A percentile compares a stretch with the other conserved stretches of the same genome.
phyloP scores from a whole-genome alignment of 2,797 vertebrate species.

The Silurus lanzhouensis region DNA sequence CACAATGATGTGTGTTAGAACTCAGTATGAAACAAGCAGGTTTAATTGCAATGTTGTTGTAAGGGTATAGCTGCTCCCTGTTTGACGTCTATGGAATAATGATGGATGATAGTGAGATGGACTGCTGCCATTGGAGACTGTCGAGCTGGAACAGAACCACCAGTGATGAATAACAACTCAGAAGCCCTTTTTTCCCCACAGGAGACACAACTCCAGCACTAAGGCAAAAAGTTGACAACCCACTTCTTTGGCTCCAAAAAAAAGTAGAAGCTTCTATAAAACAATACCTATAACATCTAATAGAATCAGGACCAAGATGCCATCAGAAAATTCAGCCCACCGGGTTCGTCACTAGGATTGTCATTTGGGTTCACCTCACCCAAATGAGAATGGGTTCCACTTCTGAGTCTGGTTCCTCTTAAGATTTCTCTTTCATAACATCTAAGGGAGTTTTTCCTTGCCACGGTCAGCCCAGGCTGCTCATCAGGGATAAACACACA shows the following conservation, averaged over 20 bases:
- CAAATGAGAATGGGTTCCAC: no score
- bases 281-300: conserved; percentile 24
- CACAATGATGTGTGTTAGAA: conserved; percentile 9
- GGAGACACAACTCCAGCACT: conserved; percentile 65
- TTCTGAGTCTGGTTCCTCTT: no score
- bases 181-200: conserved; percentile 64
- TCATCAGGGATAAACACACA: no score
- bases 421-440: no score
- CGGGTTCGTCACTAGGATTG: background rate
- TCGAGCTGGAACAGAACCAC: conserved; percentile 62
- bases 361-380: no score
- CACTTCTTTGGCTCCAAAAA: background rate
- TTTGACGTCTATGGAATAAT: conserved; percentile 67
- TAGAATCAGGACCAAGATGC: background rate
- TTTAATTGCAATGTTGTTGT: conserved; percentile 47
- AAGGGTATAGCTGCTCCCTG: conserved; percentile 56
- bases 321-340: background rate
- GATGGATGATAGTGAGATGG: conserved; percentile 74
- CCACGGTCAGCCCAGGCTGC: no score
- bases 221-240: conserved; percentile 62
- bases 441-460: no score
- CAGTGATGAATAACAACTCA: conserved; percentile 76
- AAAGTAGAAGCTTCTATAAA: background rate
- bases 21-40: conserved; percentile 34
- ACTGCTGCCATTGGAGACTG: conserved; percentile 72